phyloP scores from a whole-genome alignment of 1,140 invertebrate genomes.

The Polypedilum pembai region DNA sequence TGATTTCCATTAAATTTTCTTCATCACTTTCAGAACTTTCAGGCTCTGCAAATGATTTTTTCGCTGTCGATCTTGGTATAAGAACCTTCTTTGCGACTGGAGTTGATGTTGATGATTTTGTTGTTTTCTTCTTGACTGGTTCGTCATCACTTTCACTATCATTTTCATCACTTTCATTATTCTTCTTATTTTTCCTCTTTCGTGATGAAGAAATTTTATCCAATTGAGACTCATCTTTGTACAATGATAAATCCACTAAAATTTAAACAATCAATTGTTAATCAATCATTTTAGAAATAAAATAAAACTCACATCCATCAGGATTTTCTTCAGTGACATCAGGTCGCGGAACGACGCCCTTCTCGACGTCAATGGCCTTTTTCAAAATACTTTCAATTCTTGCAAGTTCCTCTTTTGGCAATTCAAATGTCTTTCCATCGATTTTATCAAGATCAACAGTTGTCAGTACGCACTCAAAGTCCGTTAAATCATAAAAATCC shows the following conservation, averaged over 20 bases:
- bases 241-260: slow-evolving; percentile 70
- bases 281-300: slow-evolving; percentile 22
- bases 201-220: slow-evolving; percentile 50
- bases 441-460: slow-evolving; percentile 70
- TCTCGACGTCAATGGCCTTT: slow-evolving; percentile 72
- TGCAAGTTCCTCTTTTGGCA: slow-evolving; percentile 63
- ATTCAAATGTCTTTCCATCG: slow-evolving; percentile 58
- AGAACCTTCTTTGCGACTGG: slow-evolving; percentile 23
- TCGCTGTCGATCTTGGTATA: slow-evolving; percentile 24
- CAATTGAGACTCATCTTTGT: slow-evolving; percentile 68
- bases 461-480: slow-evolving; percentile 82
- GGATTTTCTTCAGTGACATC: slow-evolving; percentile 74
- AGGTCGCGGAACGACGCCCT: slow-evolving; percentile 54
- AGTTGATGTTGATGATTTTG: neutral
- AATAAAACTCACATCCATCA: slow-evolving; percentile 65
- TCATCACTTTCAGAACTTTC: slow-evolving; percentile 18
- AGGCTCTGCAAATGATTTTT: slow-evolving; percentile 1
- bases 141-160: neutral
- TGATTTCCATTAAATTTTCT: slow-evolving; percentile 22
- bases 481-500: slow-evolving; percentile 83
- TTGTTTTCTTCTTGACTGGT: slow-evolving; percentile 35
- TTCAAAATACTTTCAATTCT: slow-evolving; percentile 78
- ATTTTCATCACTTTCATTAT: neutral
- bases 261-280: slow-evolving; percentile 33
- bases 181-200: slow-evolving; percentile 36